Evolutionary conservation across 1,140 invertebrate genomes (phyloP).

Genomic region (Aphaenogaster floridana): DNA sequence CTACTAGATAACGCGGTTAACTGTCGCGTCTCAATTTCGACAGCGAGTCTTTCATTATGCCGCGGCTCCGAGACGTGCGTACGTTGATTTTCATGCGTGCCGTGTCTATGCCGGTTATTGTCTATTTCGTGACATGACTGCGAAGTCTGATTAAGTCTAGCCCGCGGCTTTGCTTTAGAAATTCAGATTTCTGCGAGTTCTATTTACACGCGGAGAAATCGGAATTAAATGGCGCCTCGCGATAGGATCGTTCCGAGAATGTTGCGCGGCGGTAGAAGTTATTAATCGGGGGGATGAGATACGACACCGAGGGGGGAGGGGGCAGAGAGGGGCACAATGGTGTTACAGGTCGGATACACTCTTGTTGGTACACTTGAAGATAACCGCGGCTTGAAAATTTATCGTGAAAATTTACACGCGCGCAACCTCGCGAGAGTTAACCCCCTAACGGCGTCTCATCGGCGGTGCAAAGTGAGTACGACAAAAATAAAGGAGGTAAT

Average conservation of each 20-base stretch:
- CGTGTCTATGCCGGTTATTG: slow-evolving; percentile 13
- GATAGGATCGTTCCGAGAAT: slow-evolving; percentile 13
- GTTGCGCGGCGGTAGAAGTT: slow-evolving; percentile 39
- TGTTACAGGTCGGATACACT: neutral
- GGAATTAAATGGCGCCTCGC: slow-evolving; percentile 9
- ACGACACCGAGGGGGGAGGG: neutral
- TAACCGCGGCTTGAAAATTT: slow-evolving; percentile 51
- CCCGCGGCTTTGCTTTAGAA: neutral
- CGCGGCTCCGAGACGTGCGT: neutral
- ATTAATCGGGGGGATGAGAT: slow-evolving; percentile 41
- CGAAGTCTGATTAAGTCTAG: neutral
- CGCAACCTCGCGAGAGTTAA: slow-evolving; percentile 13
- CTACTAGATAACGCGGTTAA: slow-evolving; percentile 70
- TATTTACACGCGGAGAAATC: neutral
- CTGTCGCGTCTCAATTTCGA: slow-evolving; percentile 74
- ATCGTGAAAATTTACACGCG: slow-evolving; percentile 46
- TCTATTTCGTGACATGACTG: neutral
- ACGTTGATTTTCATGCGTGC: slow-evolving; percentile 26
- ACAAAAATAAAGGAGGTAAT: slow-evolving; percentile 65
- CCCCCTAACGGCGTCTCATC: slow-evolving; percentile 33
- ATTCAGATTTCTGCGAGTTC: neutral
- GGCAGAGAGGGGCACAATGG: no score
- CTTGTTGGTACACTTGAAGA: slow-evolving; percentile 14
- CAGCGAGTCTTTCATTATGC: slow-evolving; percentile 43
- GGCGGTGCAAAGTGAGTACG: slow-evolving; percentile 35